Evolutionary conservation across 2,797 vertebrate species (phyloP), one percentile per base, ranked within the genome.

Genomic region (Phylloscopus collybita): DNA sequence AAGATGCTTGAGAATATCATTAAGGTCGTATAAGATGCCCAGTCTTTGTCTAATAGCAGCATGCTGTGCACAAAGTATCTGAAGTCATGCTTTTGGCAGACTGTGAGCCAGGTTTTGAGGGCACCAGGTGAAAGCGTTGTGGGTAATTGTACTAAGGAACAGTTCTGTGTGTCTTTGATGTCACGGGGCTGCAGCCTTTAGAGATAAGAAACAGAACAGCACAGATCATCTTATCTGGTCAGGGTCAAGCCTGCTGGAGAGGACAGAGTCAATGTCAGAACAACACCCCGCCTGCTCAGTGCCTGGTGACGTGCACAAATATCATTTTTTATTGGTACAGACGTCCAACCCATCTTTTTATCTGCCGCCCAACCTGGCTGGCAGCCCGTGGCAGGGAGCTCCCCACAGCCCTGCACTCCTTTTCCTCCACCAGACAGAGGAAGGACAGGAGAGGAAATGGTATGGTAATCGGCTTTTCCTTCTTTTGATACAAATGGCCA

Each of bases 161-260:
- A 81, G 6, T 57, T 79, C n/a, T 49, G 36, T 20, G 38, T 56
- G 32, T 44, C 53, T 51, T 36, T 40, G 65, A 54, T 32, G 42
- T 25, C 50, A 32, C 0, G 0, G 32, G 36, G 57, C 53, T 38
- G 15, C 22, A 85, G 49, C 21, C 74, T 61, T n/a, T 30, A 40
- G 32, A 67, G 64, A 84, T 25, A 79, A 81, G 42, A 73, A n/a
- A n/a, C 57, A 86, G 86, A 92, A 44, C 21, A 74, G 34, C 69
- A 72, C 40, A 38, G 21, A 59, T 20, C 10, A 34, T 40, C 57
- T 86, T 80, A 83, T 84, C 80, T 90, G 56, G 44, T 51, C 54
- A 86, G 60, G 74, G 88, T 75, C 53, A 27, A 75, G 70, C 34
- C 69, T 72, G 36, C 56, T 86, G 76, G 59, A 92, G 74, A 94